These are phyloP conservation scores for Formica aserva DNA, from an alignment of 2,888 invertebrate genomes.

Conservation along the genomic window DNA sequence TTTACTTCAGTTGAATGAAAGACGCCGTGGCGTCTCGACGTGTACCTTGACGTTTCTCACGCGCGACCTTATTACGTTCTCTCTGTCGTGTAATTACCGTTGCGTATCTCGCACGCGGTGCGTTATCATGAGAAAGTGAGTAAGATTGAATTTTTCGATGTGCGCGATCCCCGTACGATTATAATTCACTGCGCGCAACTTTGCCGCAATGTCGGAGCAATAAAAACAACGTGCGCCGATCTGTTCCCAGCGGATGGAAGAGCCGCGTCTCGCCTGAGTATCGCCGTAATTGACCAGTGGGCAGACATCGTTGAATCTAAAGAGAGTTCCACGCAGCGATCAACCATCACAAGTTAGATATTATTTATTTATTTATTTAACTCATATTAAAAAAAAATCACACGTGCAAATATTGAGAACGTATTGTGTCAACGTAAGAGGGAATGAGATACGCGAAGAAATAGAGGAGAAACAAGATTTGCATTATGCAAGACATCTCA, in stretches of 20 bases:
- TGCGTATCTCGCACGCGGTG: background rate
- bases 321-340: background rate
- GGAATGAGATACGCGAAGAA: background rate
- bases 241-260: constrained; percentile 4
- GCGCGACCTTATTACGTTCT: background rate
- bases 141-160: constrained; percentile 1
- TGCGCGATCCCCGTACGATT: background rate
- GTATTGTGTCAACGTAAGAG: background rate
- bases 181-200: background rate
- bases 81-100: background rate
- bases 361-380: background rate
- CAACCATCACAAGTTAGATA: constrained; percentile 7
- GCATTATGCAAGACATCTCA: background rate
- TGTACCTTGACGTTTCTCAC: background rate
- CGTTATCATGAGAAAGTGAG: constrained; percentile 32
- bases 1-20: constrained; percentile 36
- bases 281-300: background rate
- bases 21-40: background rate
- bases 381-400: background rate
- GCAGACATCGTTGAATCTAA: background rate
- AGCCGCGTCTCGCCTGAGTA: background rate
- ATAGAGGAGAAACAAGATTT: background rate
- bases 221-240: background rate
- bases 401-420: background rate
- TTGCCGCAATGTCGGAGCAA: background rate